Conservation (phyloP, 2,113 vertebrate genomes). For the Chaetodon trifascialis region DNA sequence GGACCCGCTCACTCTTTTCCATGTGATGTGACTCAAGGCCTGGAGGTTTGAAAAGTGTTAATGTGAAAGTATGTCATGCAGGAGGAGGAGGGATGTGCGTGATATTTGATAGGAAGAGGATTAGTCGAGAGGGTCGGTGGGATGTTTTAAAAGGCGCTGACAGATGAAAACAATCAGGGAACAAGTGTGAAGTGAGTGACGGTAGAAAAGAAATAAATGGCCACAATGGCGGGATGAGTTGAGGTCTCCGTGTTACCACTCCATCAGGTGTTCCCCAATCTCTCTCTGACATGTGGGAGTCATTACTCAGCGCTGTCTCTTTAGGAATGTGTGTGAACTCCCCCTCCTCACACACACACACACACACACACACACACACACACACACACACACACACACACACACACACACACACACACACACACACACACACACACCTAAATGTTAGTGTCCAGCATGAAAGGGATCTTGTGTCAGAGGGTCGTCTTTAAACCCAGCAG, state of each 20-base stretch:
- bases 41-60: background rate
- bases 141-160: slow-evolving; percentile 18
- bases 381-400: background rate
- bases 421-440: background rate
- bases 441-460: slow-evolving; percentile 55
- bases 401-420: slow-evolving; percentile 42
- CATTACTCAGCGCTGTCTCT: slow-evolving; percentile 70
- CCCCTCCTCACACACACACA: slow-evolving; percentile 30
- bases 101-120: slow-evolving; percentile 24
- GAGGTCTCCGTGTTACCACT: slow-evolving; percentile 9
- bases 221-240: background rate
- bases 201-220: background rate
- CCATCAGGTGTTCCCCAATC: slow-evolving; percentile 17
- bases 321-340: slow-evolving; percentile 55
- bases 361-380: background rate
- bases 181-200: slow-evolving; percentile 11
- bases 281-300: slow-evolving; percentile 64
- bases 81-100: slow-evolving; percentile 9
- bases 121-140: background rate
- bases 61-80: slow-evolving; percentile 25
- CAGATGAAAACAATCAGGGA: slow-evolving; percentile 29
- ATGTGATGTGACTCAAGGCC: background rate
- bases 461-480: slow-evolving; percentile 54
- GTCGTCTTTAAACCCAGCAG: slow-evolving; percentile 66
- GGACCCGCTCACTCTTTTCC: background rate